Base-by-base conservation (phyloP, 2,888 invertebrate species). In the Horisme vitalbata region DNA sequence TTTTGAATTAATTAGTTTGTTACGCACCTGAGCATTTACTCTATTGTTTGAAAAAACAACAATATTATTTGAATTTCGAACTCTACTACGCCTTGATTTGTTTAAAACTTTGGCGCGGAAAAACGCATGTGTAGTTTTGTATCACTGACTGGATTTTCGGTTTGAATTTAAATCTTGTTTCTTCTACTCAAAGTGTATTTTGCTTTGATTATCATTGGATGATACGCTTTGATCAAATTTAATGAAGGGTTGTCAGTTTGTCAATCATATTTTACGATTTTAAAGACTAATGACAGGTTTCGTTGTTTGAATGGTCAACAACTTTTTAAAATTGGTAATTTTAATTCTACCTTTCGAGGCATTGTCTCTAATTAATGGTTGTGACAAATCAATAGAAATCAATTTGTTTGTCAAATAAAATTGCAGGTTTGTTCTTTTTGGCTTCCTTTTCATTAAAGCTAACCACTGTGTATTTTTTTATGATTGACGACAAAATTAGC, bases 1-100 rank as follows among this genome's bases (percentile, higher is more conserved):
- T 80, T 85, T 83, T 72, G 65, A 86, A 86, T 86, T 89, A 89
- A 89, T 88, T 87, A 87, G 84, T 87, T 87, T 60, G 87, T 83
- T 86, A 83, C 79, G 85, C 89, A 88, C 89, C 89, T 89, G 89
- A 89, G 87, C 85, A 59, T 74, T 76, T 75, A 75, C 71, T 71
- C 70, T 75, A 72, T 65, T 66, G 66, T 68, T 74, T 51, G 24
- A 34, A 21, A 18, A 63, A 49, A 68, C 64, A 52, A 33, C 15
- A 8, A 46, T 48, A 39, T 24, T 35, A 34, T 37, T 5, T 41
- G 21, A 53, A 4, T 31, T 23, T 14, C 3, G 2, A 43, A 43
- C 28, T 6, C 26, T 35, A 26, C 32, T 15, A 12, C 18, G 14
- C 15, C 10, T 15, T 9, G 14, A 14, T 27, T 11, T 27, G 10